A percentile compares a stretch with the other conserved stretches of the same genome.
Evolutionary conservation across 2,113 vertebrate species (phyloP).

Genomic region (Toxotes jaculatrix): DNA sequence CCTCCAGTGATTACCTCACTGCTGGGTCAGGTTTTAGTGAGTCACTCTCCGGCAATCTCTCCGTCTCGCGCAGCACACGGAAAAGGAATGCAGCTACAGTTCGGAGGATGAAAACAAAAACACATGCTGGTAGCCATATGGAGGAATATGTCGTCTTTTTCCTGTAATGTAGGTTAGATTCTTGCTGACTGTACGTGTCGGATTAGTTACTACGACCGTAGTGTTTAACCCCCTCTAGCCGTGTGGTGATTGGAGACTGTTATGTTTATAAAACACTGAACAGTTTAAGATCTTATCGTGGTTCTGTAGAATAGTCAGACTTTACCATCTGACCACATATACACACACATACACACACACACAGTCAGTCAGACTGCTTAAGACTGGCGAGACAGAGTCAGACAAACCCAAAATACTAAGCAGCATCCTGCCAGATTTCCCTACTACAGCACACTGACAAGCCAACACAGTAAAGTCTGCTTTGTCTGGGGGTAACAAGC

Average conservation of each 20-base stretch:
- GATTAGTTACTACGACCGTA: not conserved
- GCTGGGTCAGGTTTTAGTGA: constrained; percentile 78
- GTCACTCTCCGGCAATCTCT: constrained; percentile 76
- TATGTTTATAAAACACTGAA: constrained; percentile 10
- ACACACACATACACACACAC: constrained; percentile 9
- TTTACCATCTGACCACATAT: constrained; percentile 29
- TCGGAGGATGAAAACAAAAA: constrained; percentile 77
- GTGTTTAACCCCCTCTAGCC: not conserved
- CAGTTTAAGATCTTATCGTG: constrained; percentile 7
- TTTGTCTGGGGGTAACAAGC: constrained; percentile 67
- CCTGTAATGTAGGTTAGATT: constrained; percentile 50
- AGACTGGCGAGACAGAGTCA: constrained; percentile 64
- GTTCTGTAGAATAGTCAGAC: constrained; percentile 28
- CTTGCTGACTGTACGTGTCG: constrained; percentile 48
- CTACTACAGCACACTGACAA: constrained; percentile 56
- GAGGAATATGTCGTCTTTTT: constrained; percentile 46
- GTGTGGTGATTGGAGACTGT: not conserved
- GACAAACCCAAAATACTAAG: constrained; percentile 68
- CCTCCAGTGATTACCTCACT: constrained; percentile 74
- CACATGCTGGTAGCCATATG: constrained; percentile 69
- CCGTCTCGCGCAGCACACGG: constrained; percentile 70
- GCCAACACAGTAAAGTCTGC: constrained; percentile 65
- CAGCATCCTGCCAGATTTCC: constrained; percentile 66
- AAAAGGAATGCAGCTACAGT: constrained; percentile 75
- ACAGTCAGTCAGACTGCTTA: constrained; percentile 33